Evolutionary conservation across 2,888 invertebrate species (phyloP).

Genomic region (Ochropacha duplaris): DNA sequence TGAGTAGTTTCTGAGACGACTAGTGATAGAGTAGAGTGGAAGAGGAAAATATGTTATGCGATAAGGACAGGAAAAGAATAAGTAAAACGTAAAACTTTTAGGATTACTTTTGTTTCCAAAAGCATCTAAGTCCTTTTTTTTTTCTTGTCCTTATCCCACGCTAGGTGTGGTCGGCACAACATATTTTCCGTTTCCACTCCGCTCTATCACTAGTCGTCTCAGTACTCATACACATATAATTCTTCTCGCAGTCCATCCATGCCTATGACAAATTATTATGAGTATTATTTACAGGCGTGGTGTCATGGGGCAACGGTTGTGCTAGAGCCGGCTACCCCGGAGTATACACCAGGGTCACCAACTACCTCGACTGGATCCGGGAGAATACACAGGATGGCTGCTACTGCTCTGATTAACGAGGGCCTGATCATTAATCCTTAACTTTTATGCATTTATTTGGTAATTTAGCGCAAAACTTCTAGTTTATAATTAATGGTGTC

Average conservation of each 20-base stretch:
- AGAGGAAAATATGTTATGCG: too few species aligned
- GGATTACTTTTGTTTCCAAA: too few species aligned
- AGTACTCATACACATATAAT: too few species aligned
- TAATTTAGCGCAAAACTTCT: not conserved
- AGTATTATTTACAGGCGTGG: constrained; percentile 83
- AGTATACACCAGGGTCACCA: constrained; percentile 92
- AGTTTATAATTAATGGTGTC: not conserved
- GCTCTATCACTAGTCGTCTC: too few species aligned
- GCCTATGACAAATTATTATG: not conserved
- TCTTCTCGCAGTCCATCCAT: not conserved
- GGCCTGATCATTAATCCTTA: not conserved
- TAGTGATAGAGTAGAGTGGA: too few species aligned
- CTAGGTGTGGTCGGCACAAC: too few species aligned
- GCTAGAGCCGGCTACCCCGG: constrained; percentile 93
- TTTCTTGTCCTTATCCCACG: too few species aligned
- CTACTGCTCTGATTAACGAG: constrained; percentile 86
- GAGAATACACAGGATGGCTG: constrained; percentile 91
- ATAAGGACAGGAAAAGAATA: too few species aligned
- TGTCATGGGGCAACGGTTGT: constrained; percentile 96
- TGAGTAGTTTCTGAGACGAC: too few species aligned
- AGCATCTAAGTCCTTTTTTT: too few species aligned
- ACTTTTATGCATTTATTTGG: not conserved
- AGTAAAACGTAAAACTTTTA: too few species aligned
- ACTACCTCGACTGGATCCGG: constrained; percentile 91
- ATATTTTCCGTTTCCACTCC: too few species aligned